Conservation (phyloP, 2,888 invertebrate genomes). For the Acrocyrtus sp. region DNA sequence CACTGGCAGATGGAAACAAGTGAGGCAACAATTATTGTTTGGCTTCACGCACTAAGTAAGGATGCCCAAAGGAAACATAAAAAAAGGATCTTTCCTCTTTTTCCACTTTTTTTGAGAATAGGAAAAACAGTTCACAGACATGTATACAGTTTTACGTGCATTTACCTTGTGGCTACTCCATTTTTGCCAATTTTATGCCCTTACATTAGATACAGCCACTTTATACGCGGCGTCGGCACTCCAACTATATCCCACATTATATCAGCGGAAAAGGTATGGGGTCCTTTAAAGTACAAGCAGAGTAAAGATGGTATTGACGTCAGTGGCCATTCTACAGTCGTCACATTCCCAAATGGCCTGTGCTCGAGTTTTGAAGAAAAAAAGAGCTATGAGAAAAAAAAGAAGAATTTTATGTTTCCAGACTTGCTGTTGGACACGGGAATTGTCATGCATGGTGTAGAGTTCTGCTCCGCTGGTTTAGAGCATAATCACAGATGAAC, state of each 20-base stretch:
- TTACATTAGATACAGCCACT: no score
- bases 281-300: no score
- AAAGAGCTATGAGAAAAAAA: neutral
- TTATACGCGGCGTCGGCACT: no score
- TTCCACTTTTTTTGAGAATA: constrained; percentile 14
- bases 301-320: constrained; percentile 59
- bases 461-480: neutral
- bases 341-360: constrained; percentile 47
- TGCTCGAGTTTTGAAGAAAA: constrained; percentile 4
- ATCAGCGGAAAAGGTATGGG: no score
- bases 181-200: constrained; percentile 19
- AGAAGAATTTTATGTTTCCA: no score
- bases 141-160: no score
- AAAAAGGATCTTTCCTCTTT: constrained; percentile 60
- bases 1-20: constrained; percentile 58
- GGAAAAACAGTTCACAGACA: no score
- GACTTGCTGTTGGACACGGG: no score
- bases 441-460: no score
- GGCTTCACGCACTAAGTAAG: constrained; percentile 63
- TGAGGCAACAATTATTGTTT: constrained; percentile 63
- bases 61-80: constrained; percentile 63
- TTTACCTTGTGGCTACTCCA: constrained; percentile 42
- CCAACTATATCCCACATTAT: no score
- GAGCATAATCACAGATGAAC: no score
- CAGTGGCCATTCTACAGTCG: constrained; percentile 58